These are phyloP conservation scores for Podarcis siculus DNA, from an alignment of 2,797 vertebrate species.

Conservation along the genomic window DNA sequence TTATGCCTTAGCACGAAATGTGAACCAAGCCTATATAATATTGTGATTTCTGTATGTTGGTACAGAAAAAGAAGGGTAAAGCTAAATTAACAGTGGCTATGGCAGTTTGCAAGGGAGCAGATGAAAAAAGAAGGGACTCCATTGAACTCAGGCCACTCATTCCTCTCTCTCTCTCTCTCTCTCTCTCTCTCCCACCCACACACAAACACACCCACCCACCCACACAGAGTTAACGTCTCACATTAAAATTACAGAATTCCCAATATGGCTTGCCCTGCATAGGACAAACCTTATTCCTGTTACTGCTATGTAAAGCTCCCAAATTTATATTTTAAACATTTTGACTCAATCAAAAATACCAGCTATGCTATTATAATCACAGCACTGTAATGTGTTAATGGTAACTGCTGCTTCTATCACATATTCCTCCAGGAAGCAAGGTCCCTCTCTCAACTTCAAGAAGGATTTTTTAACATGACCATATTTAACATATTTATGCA, in stretches of 20 bases:
- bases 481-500: neutral
- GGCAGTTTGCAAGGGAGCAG: neutral
- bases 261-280: rapidly evolving
- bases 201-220: too few relatives aligned
- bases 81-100: neutral
- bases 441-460: neutral
- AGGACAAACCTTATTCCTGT: neutral
- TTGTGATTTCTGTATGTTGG: neutral
- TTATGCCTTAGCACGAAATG: neutral
- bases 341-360: neutral
- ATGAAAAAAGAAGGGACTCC: neutral
- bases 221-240: neutral
- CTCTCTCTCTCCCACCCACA: too few relatives aligned
- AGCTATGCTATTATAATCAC: neutral
- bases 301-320: neutral
- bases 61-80: neutral
- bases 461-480: neutral
- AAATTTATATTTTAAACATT: neutral
- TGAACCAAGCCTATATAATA: neutral
- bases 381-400: constrained; percentile 1
- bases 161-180: neutral
- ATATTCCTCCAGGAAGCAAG: neutral
- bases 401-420: neutral
- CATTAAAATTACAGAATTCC: neutral
- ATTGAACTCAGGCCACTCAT: neutral